phyloP scores from a whole-genome alignment of 2,888 invertebrate species.

The Formica aserva region DNA sequence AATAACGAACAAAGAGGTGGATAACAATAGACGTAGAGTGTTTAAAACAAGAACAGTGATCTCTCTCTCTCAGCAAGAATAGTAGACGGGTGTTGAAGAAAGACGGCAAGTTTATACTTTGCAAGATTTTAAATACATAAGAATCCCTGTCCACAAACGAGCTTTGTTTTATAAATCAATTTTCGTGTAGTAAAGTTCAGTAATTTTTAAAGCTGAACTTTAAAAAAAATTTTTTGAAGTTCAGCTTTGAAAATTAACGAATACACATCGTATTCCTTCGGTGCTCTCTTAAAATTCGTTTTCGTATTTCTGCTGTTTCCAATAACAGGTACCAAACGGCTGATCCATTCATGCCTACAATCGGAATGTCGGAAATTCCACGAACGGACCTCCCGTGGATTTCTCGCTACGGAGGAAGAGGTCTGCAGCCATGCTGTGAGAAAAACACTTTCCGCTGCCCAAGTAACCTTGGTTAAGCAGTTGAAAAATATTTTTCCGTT shows the following conservation, averaged over 20 bases:
- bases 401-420: neutral
- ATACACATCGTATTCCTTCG: neutral
- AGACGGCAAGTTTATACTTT: neutral
- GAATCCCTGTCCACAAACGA: neutral
- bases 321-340: neutral
- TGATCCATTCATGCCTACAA: constrained; percentile 7
- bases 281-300: neutral
- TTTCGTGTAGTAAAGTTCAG: neutral
- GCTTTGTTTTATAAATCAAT: neutral
- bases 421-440: neutral
- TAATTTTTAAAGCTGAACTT: too few species aligned
- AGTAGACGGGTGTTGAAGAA: neutral
- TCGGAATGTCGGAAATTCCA: constrained; percentile 1
- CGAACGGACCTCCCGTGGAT: constrained; percentile 64
- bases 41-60: neutral
- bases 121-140: neutral
- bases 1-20: neutral
- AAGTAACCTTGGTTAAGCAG: neutral
- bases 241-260: neutral
- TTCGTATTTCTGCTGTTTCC: neutral
- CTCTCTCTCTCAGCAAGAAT: neutral
- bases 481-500: neutral
- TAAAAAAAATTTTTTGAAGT: too few species aligned
- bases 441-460: neutral
- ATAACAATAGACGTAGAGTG: neutral